Evolutionary conservation across 2,888 invertebrate species (phyloP).

Genomic region (Tethea ocularis): DNA sequence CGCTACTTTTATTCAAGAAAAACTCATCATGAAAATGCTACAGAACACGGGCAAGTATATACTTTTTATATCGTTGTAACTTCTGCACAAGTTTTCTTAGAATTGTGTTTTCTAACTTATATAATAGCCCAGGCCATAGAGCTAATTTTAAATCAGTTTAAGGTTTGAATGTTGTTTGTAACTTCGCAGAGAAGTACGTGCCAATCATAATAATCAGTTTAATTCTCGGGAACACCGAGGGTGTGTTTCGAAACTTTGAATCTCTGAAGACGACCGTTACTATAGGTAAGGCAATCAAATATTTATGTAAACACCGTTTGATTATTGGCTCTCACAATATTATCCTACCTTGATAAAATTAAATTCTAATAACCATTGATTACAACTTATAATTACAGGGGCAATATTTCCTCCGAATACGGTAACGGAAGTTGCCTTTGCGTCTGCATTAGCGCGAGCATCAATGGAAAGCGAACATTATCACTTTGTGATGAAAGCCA

Average conservation of each 20-base stretch:
- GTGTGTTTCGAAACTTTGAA: conserved; percentile 67
- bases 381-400: conserved; percentile 41
- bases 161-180: conserved; percentile 25
- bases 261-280: conserved; percentile 60
- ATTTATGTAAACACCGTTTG: conserved; percentile 3
- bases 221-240: conserved; percentile 43
- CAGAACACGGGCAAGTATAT: conserved; percentile 54
- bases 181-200: conserved; percentile 56
- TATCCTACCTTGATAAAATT: no score
- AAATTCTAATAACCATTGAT: no score
- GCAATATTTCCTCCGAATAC: conserved; percentile 73
- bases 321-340: no score
- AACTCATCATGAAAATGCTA: conserved; percentile 48
- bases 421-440: conserved; percentile 70
- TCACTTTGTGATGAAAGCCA: conserved; percentile 59
- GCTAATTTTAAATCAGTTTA: conserved; percentile 28
- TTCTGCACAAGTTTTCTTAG: not conserved
- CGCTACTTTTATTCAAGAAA: conserved; percentile 51
- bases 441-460: conserved; percentile 65
- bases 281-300: conserved; percentile 59
- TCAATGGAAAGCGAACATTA: conserved; percentile 74
- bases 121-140: not conserved
- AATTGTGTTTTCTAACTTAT: not conserved
- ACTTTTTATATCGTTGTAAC: conserved; percentile 32
- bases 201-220: conserved; percentile 45